A percentile compares a stretch with the other conserved stretches of the same genome.
Conservation (phyloP, 2,113 vertebrate species). For the Coturnix japonica region DNA sequence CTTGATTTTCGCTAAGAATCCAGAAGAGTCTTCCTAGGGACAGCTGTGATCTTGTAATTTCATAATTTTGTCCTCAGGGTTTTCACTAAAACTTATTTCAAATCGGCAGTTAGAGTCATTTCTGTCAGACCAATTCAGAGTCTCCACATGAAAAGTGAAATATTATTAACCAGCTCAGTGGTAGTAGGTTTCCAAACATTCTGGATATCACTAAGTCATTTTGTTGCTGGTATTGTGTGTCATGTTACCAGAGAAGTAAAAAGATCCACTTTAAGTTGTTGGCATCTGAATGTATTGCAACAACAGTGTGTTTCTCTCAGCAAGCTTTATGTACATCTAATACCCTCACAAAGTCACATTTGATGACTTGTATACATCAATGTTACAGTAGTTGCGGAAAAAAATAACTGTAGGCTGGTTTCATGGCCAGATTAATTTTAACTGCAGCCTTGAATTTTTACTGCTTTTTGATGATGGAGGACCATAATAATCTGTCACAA, state of each 20-base stretch:
- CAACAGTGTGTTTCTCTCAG: neutral
- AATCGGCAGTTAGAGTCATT: neutral
- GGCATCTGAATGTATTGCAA: neutral
- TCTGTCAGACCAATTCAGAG: neutral
- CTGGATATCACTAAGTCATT: neutral
- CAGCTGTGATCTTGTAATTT: neutral
- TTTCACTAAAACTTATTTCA: neutral
- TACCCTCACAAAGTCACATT: neutral
- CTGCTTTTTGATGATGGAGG: constrained; percentile 25
- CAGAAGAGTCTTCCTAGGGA: neutral
- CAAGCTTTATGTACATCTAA: neutral
- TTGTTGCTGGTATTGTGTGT: neutral
- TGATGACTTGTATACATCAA: neutral
- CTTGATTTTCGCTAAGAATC: neutral
- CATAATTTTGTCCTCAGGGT: neutral
- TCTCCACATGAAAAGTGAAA: neutral
- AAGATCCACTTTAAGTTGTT: neutral
- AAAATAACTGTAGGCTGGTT: neutral
- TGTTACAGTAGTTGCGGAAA: neutral
- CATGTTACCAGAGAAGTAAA: neutral
- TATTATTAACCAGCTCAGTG: neutral
- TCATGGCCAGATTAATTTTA: constrained; percentile 48
- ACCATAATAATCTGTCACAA: constrained; percentile 34
- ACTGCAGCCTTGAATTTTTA: constrained; percentile 55
- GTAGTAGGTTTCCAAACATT: neutral